phyloP scores from a whole-genome alignment of 2,113 vertebrate species.

The Cervus canadensis region DNA sequence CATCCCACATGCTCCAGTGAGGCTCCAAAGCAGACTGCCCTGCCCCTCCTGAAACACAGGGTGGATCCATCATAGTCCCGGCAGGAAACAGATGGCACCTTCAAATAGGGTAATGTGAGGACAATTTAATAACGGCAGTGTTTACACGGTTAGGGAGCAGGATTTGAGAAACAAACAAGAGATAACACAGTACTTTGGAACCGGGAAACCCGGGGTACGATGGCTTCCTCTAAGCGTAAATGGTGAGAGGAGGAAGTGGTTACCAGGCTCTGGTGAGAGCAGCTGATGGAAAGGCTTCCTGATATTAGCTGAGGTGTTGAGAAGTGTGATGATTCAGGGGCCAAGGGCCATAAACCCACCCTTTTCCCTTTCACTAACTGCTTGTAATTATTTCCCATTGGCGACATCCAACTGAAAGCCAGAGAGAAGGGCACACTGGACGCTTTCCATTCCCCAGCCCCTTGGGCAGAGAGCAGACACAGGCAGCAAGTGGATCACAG shows the following conservation, averaged over 20 bases:
- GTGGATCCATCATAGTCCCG: background rate
- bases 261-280: background rate
- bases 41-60: background rate
- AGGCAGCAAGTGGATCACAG: fast-evolving
- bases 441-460: fast-evolving
- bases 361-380: background rate
- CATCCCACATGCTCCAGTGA: background rate
- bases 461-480: background rate
- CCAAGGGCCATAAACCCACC: background rate
- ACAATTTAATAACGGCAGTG: background rate
- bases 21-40: background rate
- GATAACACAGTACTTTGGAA: background rate
- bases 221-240: background rate
- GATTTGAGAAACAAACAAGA: background rate
- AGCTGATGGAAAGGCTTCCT: background rate
- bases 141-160: background rate
- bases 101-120: background rate
- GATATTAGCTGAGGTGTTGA: background rate
- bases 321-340: background rate
- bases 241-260: background rate
- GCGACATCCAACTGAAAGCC: background rate
- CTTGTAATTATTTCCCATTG: background rate
- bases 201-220: fast-evolving
- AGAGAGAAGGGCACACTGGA: background rate
- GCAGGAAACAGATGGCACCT: background rate